Evolutionary conservation across 2,113 vertebrate species (phyloP).

Genomic region (Ammodytes dubius): DNA sequence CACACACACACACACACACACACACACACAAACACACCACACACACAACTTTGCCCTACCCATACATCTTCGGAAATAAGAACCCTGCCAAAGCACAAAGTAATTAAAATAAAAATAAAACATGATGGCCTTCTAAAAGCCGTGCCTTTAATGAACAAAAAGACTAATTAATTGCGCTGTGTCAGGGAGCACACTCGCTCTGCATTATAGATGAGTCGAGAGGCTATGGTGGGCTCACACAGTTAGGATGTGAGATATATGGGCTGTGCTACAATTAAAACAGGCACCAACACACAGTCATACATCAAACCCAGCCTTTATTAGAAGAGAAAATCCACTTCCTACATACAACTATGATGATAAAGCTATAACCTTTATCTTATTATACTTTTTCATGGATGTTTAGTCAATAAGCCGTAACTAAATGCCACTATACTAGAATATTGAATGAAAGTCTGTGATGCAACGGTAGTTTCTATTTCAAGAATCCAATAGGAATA

Average conservation of each 20-base stretch:
- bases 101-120: constrained; percentile 83
- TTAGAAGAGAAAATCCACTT: no score
- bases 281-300: neutral
- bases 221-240: constrained; percentile 34
- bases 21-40: no score
- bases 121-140: constrained; percentile 77
- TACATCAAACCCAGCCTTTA: no score
- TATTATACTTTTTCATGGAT: no score
- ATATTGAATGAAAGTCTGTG: no score
- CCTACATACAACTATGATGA: no score
- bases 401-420: no score
- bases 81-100: constrained; percentile 62
- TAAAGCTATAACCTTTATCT: no score
- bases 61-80: constrained; percentile 63
- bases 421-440: no score
- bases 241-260: constrained; percentile 57
- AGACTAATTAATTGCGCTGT: constrained; percentile 79
- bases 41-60: constrained; percentile 15
- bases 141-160: constrained; percentile 80
- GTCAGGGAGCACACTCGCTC: constrained; percentile 66
- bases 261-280: constrained; percentile 47
- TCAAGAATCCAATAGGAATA: no score
- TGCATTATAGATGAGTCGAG: constrained; percentile 80
- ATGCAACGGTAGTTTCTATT: no score
- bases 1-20: no score